These are phyloP conservation scores for Engraulis encrasicolus DNA, from an alignment of 2,113 vertebrate species.

Conservation along the genomic window DNA sequence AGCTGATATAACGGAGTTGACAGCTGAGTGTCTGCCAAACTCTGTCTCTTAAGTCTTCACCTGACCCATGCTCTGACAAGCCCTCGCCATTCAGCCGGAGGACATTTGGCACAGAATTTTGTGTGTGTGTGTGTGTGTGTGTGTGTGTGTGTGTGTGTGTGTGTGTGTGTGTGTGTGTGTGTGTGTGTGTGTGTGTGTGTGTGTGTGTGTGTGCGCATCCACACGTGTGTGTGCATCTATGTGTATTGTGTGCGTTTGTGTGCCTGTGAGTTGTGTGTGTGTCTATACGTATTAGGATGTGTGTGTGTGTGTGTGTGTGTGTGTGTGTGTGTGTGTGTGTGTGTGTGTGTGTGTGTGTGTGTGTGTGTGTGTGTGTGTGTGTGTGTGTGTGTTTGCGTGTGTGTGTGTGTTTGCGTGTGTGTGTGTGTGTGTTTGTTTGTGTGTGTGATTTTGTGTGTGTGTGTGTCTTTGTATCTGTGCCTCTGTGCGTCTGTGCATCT, in stretches of 20 bases:
- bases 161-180: not conserved
- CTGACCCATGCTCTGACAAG: slow-evolving; percentile 7
- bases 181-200: slow-evolving; percentile 4
- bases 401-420: no score
- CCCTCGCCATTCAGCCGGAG: not conserved
- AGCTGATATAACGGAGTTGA: slow-evolving; percentile 14
- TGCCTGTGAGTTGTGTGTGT: not conserved
- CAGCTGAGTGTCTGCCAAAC: slow-evolving; percentile 5
- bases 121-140: slow-evolving; percentile 1
- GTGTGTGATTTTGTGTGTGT: not conserved
- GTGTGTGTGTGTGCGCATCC: not conserved
- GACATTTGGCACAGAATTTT: not conserved
- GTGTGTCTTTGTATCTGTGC: not conserved
- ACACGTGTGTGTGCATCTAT: not conserved
- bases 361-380: not conserved
- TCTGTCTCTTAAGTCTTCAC: not conserved
- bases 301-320: no score
- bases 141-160: slow-evolving; percentile 9
- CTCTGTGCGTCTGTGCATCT: not conserved
- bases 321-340: not conserved
- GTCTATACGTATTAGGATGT: not conserved
- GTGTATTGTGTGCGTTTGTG: not conserved
- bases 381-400: no score
- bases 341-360: not conserved
- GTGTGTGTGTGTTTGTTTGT: no score